Evolutionary conservation across 2,797 vertebrate genomes (phyloP).

Genomic region (Heliangelus exortis): DNA sequence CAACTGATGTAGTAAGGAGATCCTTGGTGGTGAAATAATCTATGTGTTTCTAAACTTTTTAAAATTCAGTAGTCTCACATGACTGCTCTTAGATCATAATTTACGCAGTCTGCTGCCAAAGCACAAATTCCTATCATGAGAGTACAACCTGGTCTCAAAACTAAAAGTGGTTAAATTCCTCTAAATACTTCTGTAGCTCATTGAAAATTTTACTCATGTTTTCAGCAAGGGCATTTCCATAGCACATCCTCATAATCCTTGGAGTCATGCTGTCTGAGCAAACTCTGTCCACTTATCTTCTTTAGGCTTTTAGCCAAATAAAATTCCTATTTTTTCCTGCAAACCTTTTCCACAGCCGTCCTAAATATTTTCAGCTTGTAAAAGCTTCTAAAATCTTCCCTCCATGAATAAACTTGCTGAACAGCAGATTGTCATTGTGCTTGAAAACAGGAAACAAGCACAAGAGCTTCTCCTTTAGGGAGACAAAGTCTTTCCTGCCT

Average conservation of each 20-base stretch:
- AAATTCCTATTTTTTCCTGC: background rate
- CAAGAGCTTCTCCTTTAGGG: background rate
- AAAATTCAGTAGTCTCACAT: background rate
- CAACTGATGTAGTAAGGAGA: background rate
- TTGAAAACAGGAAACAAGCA: constrained; percentile 12
- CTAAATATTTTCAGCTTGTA: background rate
- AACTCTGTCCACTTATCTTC: background rate
- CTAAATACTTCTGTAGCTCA: background rate
- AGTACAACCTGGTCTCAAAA: background rate
- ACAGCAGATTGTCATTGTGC: background rate
- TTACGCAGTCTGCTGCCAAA: background rate
- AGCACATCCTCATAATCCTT: rapidly evolving
- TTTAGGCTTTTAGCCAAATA: background rate
- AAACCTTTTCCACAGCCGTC: background rate
- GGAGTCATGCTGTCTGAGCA: background rate
- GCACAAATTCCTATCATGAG: background rate
- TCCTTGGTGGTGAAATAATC: background rate
- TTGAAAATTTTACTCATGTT: background rate
- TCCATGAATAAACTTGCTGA: constrained; percentile 19
- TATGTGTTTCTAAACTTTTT: background rate
- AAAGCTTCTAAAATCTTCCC: background rate
- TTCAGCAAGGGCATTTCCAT: background rate
- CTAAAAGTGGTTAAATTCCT: background rate
- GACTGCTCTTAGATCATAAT: background rate
- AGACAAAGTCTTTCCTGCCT: constrained; percentile 35